A percentile compares a stretch with the other conserved stretches of the same genome.
Conservation (phyloP, 2,113 vertebrate genomes). For the Callithrix jacchus region DNA sequence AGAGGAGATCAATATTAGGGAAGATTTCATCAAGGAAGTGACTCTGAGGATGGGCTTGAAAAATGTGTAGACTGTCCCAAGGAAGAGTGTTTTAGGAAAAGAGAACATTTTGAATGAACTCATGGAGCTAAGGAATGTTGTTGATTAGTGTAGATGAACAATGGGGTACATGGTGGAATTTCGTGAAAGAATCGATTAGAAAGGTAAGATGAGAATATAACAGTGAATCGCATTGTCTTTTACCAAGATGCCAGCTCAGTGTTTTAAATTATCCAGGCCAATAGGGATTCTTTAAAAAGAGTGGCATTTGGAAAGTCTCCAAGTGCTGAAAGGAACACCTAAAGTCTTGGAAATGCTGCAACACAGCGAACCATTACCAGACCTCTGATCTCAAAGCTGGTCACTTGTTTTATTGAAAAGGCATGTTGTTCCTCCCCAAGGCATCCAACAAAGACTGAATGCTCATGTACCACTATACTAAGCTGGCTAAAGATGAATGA, state of each 20-base stretch:
- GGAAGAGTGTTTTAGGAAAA: neutral
- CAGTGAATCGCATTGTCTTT: neutral
- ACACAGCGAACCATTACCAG: neutral
- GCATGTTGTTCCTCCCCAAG: neutral
- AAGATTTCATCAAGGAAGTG: neutral
- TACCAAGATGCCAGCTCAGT: neutral
- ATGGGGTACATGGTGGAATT: neutral
- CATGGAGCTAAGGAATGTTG: neutral
- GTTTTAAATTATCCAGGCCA: neutral
- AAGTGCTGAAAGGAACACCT: neutral
- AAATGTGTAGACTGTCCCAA: neutral
- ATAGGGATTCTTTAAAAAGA: neutral
- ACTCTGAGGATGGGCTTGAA: neutral
- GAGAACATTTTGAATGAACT: neutral
- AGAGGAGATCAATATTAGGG: neutral
- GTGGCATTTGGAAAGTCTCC: neutral
- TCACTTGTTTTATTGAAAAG: neutral
- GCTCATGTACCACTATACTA: too few relatives aligned
- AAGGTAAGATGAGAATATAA: neutral
- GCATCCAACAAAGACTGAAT: neutral
- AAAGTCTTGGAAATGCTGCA: neutral
- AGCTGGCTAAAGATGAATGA: too few relatives aligned
- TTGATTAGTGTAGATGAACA: fast-evolving
- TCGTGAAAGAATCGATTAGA: neutral
- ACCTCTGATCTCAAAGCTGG: neutral